Conservation (phyloP, 2,113 vertebrate species). For the Peucedramus taeniatus region DNA sequence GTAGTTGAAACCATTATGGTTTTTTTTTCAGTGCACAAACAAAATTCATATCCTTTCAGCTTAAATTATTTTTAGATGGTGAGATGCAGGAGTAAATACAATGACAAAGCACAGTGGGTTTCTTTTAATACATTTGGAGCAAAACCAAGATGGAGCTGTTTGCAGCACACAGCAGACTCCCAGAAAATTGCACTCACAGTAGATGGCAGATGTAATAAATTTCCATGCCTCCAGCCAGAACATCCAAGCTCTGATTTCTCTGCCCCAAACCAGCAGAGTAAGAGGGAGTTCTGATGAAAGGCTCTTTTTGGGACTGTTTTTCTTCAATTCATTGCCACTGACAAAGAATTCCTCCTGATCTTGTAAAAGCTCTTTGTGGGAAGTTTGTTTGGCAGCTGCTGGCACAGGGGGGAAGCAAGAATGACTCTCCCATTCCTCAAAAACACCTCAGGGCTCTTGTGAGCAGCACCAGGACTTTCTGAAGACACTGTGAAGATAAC, state of each 20-base stretch:
- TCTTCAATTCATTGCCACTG: background rate
- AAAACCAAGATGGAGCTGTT: conserved; percentile 49
- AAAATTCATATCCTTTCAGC: conserved; percentile 42
- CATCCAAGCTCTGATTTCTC: background rate
- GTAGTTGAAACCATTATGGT: background rate
- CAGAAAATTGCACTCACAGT: conserved; percentile 37
- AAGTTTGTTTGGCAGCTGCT: background rate
- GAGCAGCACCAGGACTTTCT: background rate
- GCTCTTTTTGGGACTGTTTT: background rate
- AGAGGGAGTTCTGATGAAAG: background rate
- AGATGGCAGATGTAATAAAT: conserved; percentile 34
- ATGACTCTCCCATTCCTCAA: background rate
- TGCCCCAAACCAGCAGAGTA: background rate
- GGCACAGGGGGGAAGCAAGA: background rate
- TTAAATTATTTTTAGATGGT: conserved; percentile 36
- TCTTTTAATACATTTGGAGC: conserved; percentile 23
- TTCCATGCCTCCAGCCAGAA: conserved; percentile 8
- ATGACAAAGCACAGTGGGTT: conserved; percentile 46
- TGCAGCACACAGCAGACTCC: conserved; percentile 17
- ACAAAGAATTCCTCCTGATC: background rate
- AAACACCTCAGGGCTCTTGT: background rate
- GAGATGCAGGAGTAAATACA: conserved; percentile 2
- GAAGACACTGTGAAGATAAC: background rate
- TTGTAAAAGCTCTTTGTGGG: background rate
- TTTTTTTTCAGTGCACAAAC: background rate